Percentiles rank a stretch among this genome's conserved stretches.
These are phyloP conservation scores for Crossaster papposus DNA, from an alignment of 53 echinoderm and acorn worm species.

Conservation along the genomic window DNA sequence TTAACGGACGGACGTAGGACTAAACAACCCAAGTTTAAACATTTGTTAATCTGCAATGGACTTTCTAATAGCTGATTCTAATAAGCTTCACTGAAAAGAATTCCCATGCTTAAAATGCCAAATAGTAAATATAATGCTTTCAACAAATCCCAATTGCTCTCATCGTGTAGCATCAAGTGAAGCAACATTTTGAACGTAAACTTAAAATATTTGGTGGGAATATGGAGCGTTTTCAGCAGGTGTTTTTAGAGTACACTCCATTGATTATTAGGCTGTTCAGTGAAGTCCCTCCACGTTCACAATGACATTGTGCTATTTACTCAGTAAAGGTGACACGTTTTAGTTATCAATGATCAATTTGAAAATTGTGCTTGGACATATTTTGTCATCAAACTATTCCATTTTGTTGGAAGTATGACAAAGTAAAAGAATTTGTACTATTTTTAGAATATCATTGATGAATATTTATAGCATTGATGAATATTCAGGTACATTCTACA, in stretches of 20 bases:
- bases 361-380: not conserved
- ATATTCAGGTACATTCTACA: conserved; percentile 84
- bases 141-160: not conserved
- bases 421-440: too few species aligned
- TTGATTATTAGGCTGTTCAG: conserved; percentile 7
- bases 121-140: not conserved
- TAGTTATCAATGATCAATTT: not conserved
- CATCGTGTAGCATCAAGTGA: not conserved
- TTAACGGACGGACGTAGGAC: too few species aligned
- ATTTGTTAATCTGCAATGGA: too few species aligned
- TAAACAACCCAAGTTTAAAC: too few species aligned
- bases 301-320: not conserved
- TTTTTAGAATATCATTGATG: too few species aligned
- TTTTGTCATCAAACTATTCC: too few species aligned
- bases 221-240: not conserved
- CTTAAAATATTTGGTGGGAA: not conserved
- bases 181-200: not conserved
- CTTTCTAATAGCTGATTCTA: too few species aligned
- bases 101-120: too few species aligned
- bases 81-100: too few species aligned
- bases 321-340: not conserved
- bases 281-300: conserved; percentile 5
- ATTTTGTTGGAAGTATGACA: too few species aligned
- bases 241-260: not conserved
- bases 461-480: too few species aligned